phyloP scores from a whole-genome alignment of 2,113 vertebrate species.

The Chaetops frenatus region DNA sequence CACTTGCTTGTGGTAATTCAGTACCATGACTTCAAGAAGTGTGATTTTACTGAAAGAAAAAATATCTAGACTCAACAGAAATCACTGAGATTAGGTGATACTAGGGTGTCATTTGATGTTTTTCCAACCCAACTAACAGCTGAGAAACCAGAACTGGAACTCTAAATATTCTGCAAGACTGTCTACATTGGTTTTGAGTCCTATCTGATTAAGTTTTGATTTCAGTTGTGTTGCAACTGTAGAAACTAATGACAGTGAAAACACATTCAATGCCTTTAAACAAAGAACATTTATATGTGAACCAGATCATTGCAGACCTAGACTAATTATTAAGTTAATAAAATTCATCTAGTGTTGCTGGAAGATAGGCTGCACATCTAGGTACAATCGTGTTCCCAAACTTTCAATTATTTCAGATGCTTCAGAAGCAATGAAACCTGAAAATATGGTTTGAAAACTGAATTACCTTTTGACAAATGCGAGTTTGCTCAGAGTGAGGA shows the following conservation, averaged over 20 bases:
- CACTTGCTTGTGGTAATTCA: neutral
- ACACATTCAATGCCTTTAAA: neutral
- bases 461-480: neutral
- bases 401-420: neutral
- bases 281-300: neutral
- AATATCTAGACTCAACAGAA: neutral
- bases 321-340: neutral
- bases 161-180: neutral
- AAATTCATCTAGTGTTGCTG: neutral
- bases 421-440: neutral
- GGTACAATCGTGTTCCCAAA: neutral
- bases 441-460: neutral
- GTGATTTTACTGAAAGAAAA: neutral
- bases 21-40: neutral
- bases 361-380: neutral
- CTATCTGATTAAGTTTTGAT: neutral
- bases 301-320: neutral
- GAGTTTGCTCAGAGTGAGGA: neutral
- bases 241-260: neutral
- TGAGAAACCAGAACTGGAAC: neutral
- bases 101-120: neutral
- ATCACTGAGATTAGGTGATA: neutral
- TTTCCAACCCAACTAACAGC: neutral
- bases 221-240: neutral
- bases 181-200: neutral